phyloP scores from a whole-genome alignment of 2,888 invertebrate genomes.

The Drosophila anomelani region DNA sequence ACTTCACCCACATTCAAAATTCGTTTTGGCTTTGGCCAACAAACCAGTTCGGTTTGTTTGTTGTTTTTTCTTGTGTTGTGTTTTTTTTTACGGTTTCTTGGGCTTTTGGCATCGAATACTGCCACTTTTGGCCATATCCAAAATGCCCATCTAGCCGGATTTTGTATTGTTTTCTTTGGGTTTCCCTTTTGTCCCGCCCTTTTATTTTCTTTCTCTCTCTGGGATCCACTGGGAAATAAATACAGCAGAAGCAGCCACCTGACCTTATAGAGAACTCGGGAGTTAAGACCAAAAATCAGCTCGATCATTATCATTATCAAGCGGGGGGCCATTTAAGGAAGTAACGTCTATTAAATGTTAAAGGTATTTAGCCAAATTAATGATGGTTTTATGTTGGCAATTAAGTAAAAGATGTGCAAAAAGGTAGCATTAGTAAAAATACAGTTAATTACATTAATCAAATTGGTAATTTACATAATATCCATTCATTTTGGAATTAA shows the following conservation, averaged over 20 bases:
- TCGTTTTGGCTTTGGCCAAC: constrained; percentile 70
- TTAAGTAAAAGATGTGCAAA: neutral
- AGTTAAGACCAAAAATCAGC: constrained; percentile 12
- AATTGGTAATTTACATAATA: neutral
- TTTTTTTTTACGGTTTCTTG: constrained; percentile 4
- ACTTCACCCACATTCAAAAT: constrained; percentile 78
- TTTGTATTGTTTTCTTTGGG: neutral
- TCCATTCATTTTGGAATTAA: neutral
- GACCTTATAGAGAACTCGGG: constrained; percentile 14
- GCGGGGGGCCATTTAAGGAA: constrained; percentile 19
- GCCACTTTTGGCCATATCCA: constrained; percentile 40
- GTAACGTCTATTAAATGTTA: constrained; percentile 9
- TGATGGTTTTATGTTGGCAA: neutral
- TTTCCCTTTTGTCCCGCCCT: constrained; percentile 2
- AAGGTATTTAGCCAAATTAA: constrained; percentile 22
- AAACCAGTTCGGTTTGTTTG: constrained; percentile 49
- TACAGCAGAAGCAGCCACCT: constrained; percentile 1
- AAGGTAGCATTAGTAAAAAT: neutral
- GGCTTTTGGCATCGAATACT: constrained; percentile 38
- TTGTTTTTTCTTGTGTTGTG: neutral
- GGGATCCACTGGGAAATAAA: neutral
- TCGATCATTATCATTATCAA: constrained; percentile 14
- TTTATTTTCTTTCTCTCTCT: constrained; percentile 20
- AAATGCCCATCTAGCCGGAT: constrained; percentile 35
- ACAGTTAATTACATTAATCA: neutral